A percentile compares a stretch with the other conserved stretches of the same genome.
phyloP scores from a whole-genome alignment of 1,140 invertebrate genomes.

The Scaptomyza pallida region DNA sequence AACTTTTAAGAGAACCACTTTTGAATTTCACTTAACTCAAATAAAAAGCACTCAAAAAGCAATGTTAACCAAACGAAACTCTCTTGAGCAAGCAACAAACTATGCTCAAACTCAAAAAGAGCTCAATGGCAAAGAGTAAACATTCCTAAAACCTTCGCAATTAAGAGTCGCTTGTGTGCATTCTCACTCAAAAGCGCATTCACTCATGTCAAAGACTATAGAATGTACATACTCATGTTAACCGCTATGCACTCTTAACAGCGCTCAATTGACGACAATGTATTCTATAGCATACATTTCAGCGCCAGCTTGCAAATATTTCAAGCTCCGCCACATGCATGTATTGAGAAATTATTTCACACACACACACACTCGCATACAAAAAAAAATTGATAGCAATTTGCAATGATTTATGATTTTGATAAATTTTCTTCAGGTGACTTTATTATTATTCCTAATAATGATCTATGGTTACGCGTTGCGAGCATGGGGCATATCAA shows the following conservation, averaged over 20 bases:
- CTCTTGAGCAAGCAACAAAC: background rate
- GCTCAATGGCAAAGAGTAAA: background rate
- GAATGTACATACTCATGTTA: too few relatives aligned
- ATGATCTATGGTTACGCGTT: conserved; percentile 62
- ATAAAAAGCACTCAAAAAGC: background rate
- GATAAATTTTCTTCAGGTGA: conserved; percentile 78
- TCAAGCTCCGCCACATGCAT: conserved; percentile 43
- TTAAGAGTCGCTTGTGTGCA: background rate
- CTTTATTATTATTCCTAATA: conserved; percentile 78
- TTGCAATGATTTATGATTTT: conserved; percentile 80
- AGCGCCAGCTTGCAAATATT: conserved; percentile 51
- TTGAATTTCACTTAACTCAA: background rate
- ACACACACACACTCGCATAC: conserved; percentile 25
- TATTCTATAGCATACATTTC: conserved; percentile 39
- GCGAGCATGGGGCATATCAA: background rate
- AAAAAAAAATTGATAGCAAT: conserved; percentile 65
- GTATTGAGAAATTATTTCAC: conserved; percentile 59
- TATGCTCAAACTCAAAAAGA: background rate
- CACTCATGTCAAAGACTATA: background rate
- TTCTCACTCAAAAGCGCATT: background rate
- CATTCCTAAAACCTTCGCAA: too few relatives aligned
- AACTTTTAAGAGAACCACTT: background rate
- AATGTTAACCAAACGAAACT: too few relatives aligned
- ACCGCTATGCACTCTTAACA: background rate
- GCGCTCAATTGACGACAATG: conserved; percentile 1